Conservation (phyloP, 2,113 vertebrate species). For the Cyanoderma ruficeps region DNA sequence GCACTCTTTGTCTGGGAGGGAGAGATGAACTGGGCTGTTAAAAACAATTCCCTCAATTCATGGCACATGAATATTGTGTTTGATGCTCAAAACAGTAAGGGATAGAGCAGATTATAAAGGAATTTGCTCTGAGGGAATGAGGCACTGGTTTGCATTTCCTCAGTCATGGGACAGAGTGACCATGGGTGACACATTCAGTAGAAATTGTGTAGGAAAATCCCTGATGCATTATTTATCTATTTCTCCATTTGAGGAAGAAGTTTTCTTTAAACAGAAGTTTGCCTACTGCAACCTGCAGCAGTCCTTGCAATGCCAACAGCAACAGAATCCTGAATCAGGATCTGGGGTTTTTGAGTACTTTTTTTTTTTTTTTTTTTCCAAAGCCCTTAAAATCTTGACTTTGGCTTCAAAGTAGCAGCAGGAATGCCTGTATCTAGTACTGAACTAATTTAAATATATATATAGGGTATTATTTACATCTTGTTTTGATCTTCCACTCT, state of each 20-base stretch:
- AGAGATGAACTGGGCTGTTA: neutral
- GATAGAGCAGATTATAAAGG: neutral
- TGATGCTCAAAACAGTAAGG: neutral
- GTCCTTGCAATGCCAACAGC: neutral
- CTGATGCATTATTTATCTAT: neutral
- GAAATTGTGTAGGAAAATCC: neutral
- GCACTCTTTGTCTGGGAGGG: neutral
- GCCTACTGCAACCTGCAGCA: neutral
- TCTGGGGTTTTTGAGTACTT: neutral
- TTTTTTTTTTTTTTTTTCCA: neutral
- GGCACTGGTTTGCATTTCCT: neutral
- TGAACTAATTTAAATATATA: constrained; percentile 8
- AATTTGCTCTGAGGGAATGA: neutral
- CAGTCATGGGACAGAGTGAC: neutral
- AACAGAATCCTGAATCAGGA: neutral
- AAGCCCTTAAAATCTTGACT: neutral
- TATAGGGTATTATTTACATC: neutral
- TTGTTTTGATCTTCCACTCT: constrained; percentile 36
- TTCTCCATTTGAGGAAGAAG: neutral
- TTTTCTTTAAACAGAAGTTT: neutral
- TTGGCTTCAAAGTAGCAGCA: neutral
- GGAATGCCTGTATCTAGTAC: constrained; percentile 38
- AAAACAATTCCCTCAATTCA: neutral
- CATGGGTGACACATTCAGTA: neutral
- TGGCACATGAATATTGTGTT: neutral